Evolutionary conservation across 2,797 vertebrate species (phyloP).

Genomic region (Iguana delicatissima): DNA sequence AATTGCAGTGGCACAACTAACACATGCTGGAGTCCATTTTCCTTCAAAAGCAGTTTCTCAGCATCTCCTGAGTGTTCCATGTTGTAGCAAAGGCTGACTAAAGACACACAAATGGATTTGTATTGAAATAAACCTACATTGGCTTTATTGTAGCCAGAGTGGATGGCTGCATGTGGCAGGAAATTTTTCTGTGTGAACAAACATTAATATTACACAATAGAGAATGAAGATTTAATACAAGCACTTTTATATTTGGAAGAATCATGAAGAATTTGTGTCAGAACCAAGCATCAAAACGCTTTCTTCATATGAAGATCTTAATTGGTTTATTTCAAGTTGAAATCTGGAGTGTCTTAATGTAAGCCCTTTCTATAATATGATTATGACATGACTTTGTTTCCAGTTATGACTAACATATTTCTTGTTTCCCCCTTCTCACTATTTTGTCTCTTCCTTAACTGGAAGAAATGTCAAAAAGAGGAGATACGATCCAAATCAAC

Average conservation of each 20-base stretch:
- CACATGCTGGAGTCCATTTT: slow-evolving; percentile 77
- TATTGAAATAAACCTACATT: background rate
- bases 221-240: slow-evolving; percentile 7
- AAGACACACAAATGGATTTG: slow-evolving; percentile 30
- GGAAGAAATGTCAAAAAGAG: slow-evolving; percentile 99
- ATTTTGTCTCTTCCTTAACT: slow-evolving; percentile 74
- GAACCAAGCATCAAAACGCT: background rate
- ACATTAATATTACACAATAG: slow-evolving; percentile 13
- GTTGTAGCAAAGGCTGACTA: slow-evolving; percentile 71
- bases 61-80: slow-evolving; percentile 63
- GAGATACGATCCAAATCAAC: slow-evolving; percentile 93
- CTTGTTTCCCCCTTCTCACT: slow-evolving; percentile 76
- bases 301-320: slow-evolving; percentile 22
- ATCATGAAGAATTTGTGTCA: background rate
- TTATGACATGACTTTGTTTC: slow-evolving; percentile 44
- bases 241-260: background rate
- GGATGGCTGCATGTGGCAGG: background rate
- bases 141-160: background rate
- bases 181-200: background rate
- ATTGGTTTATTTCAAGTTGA: slow-evolving; percentile 16
- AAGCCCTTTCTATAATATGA: slow-evolving; percentile 75
- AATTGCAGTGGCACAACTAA: slow-evolving; percentile 61
- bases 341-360: slow-evolving; percentile 60
- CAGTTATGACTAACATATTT: slow-evolving; percentile 69
- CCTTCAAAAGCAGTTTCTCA: slow-evolving; percentile 71